Conservation (phyloP, 2,797 vertebrate genomes). For the Leptodactylus fallax region DNA sequence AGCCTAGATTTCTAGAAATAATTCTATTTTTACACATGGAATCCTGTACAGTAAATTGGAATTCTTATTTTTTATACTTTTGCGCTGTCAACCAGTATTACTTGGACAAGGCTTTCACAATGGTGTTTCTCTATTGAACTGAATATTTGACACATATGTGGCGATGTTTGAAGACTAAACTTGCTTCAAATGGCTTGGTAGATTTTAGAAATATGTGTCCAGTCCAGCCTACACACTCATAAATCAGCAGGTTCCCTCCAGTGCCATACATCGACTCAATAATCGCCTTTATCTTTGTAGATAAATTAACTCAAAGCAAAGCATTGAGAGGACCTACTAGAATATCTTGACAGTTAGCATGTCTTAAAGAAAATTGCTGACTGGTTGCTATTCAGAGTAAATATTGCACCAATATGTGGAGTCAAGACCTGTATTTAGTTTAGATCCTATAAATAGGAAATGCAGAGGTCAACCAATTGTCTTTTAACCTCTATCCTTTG, state of each 20-base stretch:
- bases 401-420: not conserved
- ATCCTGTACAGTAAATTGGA: not conserved
- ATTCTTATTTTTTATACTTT: slow-evolving; percentile 1
- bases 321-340: not conserved
- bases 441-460: not conserved
- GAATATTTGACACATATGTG: slow-evolving; percentile 29
- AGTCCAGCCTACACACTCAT: not conserved
- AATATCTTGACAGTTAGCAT: not conserved
- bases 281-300: not conserved
- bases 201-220: not conserved
- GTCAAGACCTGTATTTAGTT: not conserved
- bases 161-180: not conserved
- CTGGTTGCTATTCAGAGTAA: not conserved
- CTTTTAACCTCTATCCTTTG: no score
- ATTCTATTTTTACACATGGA: not conserved
- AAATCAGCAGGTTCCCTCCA: not conserved
- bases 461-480: not conserved
- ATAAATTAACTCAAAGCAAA: not conserved
- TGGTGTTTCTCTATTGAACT: slow-evolving; percentile 14
- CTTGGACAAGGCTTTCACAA: not conserved
- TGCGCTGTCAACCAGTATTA: not conserved
- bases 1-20: not conserved
- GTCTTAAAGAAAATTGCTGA: not conserved
- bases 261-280: not conserved
- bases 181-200: not conserved